Conservation (phyloP, 2,113 vertebrate genomes). For the Calonectris borealis region DNA sequence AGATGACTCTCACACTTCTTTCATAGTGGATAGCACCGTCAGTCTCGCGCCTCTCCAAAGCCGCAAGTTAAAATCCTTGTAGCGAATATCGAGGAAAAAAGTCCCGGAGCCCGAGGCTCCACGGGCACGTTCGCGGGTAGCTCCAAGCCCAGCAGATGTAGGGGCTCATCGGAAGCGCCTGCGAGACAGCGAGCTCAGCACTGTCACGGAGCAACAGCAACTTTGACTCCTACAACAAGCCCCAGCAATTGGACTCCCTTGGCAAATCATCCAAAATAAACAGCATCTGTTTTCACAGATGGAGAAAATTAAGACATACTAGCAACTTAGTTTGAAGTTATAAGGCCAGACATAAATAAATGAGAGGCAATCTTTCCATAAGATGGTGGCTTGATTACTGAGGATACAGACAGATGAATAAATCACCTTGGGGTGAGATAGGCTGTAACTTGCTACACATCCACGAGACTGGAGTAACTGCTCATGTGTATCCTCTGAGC, state of each 20-base stretch:
- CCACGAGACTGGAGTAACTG: not conserved
- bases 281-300: constrained; percentile 71
- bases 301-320: constrained; percentile 57
- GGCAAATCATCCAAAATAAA: constrained; percentile 65
- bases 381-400: constrained; percentile 61
- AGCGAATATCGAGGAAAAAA: rapidly evolving
- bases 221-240: constrained; percentile 33
- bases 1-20: not conserved
- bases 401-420: constrained; percentile 55
- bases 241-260: constrained; percentile 51
- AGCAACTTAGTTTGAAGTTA: constrained; percentile 62
- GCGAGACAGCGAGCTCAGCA: not conserved
- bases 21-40: rapidly evolving
- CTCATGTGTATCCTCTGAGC: constrained; percentile 16
- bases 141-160: not conserved
- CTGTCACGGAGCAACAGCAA: not conserved
- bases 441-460: constrained; percentile 50
- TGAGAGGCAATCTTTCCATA: constrained; percentile 50
- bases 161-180: not conserved
- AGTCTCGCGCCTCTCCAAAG: not conserved
- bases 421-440: constrained; percentile 65
- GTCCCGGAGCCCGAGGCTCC: not conserved
- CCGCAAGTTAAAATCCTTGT: not conserved
- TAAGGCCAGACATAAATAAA: constrained; percentile 67
- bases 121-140: rapidly evolving